These are phyloP conservation scores for Gonioctena quinquepunctata DNA, from an alignment of 1,140 invertebrate genomes.

Conservation along the genomic window DNA sequence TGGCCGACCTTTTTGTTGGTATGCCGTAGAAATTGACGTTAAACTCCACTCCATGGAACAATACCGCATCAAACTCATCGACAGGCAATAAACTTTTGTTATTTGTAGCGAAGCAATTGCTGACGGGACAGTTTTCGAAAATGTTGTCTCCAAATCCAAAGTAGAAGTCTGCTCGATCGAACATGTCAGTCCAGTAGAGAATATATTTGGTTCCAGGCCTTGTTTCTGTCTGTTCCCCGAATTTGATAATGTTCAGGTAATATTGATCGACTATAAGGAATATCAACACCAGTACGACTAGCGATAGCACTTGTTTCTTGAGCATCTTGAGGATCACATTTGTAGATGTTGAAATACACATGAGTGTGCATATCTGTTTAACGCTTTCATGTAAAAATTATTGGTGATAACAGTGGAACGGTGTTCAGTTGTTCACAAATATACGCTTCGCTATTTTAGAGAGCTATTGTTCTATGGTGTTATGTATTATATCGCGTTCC, in stretches of 20 bases:
- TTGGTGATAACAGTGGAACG: neutral
- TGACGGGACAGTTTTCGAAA: slow-evolving; percentile 25
- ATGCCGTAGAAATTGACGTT: neutral
- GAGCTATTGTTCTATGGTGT: too few species aligned
- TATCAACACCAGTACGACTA: neutral
- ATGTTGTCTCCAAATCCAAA: slow-evolving; percentile 23
- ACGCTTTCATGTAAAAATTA: neutral
- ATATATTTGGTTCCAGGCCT: neutral
- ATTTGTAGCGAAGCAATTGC: slow-evolving; percentile 26
- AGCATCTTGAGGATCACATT: too few species aligned
- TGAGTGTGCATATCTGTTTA: neutral
- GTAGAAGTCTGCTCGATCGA: slow-evolving; percentile 13
- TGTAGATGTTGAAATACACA: too few species aligned
- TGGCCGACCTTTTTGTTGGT: slow-evolving; percentile 16
- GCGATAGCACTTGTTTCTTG: neutral
- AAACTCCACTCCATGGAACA: slow-evolving; percentile 27
- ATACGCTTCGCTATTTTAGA: neutral
- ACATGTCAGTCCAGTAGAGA: slow-evolving; percentile 32
- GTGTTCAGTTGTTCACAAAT: neutral
- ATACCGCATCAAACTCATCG: slow-evolving; percentile 24
- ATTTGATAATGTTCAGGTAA: neutral
- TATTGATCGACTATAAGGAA: neutral
- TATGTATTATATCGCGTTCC: too few species aligned
- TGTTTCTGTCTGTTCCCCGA: neutral
- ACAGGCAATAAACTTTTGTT: slow-evolving; percentile 9